A percentile compares a stretch with the other conserved stretches of the same genome.
These are phyloP conservation scores for Notospermus geniculatus DNA, from an alignment of 1,140 invertebrate species.

Conservation along the genomic window DNA sequence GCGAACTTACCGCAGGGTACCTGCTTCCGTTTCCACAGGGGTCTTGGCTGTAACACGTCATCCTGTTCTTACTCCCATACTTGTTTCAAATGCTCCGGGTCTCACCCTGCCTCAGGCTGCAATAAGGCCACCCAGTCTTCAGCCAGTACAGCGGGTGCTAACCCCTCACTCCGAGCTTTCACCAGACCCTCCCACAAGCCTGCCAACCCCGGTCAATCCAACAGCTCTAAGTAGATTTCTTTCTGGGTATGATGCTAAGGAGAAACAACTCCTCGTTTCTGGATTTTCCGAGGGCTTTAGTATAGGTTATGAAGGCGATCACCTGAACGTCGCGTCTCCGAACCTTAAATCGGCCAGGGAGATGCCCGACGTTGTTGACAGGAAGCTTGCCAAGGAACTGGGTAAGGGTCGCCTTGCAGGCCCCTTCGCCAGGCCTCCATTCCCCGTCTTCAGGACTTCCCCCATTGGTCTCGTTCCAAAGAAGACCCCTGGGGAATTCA, in stretches of 20 bases:
- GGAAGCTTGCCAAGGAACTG: slow-evolving; percentile 12
- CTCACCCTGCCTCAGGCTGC: too few relatives aligned
- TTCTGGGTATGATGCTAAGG: neutral
- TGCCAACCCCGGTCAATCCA: slow-evolving; percentile 4
- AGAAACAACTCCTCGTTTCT: neutral
- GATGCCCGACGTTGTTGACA: neutral
- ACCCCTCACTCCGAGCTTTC: too few relatives aligned
- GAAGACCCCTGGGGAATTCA: slow-evolving; percentile 17
- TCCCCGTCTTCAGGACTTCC: slow-evolving; percentile 12
- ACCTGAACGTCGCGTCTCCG: neutral
- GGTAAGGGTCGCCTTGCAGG: neutral
- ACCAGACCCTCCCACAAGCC: too few relatives aligned
- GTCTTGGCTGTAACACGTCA: too few relatives aligned
- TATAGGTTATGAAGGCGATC: neutral
- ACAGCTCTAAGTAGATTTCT: neutral
- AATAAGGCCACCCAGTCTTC: too few relatives aligned
- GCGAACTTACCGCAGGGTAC: too few relatives aligned
- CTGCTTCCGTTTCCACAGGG: too few relatives aligned
- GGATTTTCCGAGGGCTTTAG: neutral
- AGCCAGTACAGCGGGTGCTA: too few relatives aligned
- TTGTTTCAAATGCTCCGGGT: too few relatives aligned
- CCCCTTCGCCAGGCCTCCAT: slow-evolving; percentile 7
- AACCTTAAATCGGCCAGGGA: neutral
- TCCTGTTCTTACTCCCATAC: too few relatives aligned
- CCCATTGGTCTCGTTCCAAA: slow-evolving; percentile 19